A percentile compares a stretch with the other conserved stretches of the same genome.
Evolutionary conservation across 2,113 vertebrate species (phyloP).

Genomic region (Cyanoramphus novaezelandiae): DNA sequence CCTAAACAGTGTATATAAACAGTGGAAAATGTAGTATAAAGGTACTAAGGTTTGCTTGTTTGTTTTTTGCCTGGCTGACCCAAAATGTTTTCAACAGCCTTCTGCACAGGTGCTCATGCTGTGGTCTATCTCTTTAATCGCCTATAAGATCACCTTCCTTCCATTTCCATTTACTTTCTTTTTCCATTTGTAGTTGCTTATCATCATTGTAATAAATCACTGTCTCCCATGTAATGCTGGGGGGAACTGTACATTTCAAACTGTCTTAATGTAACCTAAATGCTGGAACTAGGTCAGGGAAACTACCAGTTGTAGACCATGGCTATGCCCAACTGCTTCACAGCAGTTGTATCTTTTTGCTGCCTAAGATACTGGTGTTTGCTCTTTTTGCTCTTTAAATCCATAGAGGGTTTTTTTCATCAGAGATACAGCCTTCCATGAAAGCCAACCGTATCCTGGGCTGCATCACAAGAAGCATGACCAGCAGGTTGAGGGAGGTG

Average conservation of each 20-base stretch:
- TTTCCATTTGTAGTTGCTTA: background rate
- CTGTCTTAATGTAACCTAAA: background rate
- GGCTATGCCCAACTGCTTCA: background rate
- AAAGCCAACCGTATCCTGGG: background rate
- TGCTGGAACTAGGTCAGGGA: background rate
- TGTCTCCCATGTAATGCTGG: accelerated
- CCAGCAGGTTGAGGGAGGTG: background rate
- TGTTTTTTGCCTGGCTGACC: background rate
- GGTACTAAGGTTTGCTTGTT: background rate
- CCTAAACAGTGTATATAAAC: background rate
- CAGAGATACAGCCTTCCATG: background rate
- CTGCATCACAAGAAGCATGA: background rate
- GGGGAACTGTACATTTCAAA: background rate
- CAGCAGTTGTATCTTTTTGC: background rate
- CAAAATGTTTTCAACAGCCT: background rate
- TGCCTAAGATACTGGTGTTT: background rate
- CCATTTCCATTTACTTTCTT: background rate
- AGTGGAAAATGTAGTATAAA: background rate
- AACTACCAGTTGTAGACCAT: background rate
- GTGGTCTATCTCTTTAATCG: background rate
- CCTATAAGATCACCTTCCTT: background rate
- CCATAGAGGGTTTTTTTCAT: background rate
- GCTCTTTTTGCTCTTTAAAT: background rate
- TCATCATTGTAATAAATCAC: background rate
- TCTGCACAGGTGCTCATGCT: background rate